Evolutionary conservation across 2,797 vertebrate species (phyloP).

Genomic region (Ceyx erithaca): DNA sequence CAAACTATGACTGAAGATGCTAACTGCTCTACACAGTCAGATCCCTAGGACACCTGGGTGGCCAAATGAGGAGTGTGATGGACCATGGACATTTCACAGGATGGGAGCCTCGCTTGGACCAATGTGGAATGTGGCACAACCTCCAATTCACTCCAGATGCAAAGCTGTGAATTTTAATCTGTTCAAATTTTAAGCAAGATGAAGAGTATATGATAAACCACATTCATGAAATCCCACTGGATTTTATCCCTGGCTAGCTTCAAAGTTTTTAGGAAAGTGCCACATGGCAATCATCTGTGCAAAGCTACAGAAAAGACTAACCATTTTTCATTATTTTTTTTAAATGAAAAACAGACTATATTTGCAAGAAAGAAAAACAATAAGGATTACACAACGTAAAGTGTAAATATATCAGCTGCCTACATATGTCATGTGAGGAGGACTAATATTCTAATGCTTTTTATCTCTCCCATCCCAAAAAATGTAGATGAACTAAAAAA

Average conservation of each 20-base stretch:
- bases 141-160: not conserved
- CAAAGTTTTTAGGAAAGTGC: not conserved
- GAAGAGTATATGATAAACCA: rapidly evolving
- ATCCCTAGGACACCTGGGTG: not conserved
- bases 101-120: rapidly evolving
- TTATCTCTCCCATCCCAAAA: not conserved
- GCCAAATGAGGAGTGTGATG: rapidly evolving
- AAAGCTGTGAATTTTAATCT: not conserved
- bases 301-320: not conserved
- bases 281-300: not conserved
- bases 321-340: too few species aligned
- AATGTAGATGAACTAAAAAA: rapidly evolving
- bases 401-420: not conserved
- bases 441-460: not conserved
- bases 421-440: not conserved
- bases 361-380: not conserved
- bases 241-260: not conserved
- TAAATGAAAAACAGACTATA: rapidly evolving
- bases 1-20: not conserved
- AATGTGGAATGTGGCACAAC: rapidly evolving
- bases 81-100: not conserved
- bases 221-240: not conserved
- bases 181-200: not conserved
- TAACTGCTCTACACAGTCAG: not conserved
- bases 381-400: not conserved